These are phyloP conservation scores for Stegostoma tigrinum DNA, from an alignment of 2,113 vertebrate genomes.

Conservation along the genomic window DNA sequence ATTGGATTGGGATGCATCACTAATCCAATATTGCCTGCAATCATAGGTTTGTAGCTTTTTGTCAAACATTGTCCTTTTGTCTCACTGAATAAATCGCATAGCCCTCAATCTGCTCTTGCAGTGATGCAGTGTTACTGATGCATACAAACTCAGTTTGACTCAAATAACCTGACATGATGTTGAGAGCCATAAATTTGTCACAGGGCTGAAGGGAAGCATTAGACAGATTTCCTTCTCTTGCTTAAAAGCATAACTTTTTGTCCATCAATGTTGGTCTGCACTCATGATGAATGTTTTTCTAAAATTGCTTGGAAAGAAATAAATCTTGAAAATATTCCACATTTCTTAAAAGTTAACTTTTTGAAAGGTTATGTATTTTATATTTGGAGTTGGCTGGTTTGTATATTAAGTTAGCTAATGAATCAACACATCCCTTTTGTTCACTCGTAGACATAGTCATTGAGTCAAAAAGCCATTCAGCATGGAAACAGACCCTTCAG, in stretches of 20 bases:
- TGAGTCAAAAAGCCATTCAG: no score
- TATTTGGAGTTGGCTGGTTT: background rate
- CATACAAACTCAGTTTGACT: background rate
- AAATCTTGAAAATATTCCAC: background rate
- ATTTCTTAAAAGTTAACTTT: background rate
- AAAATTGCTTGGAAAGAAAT: background rate
- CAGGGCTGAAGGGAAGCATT: background rate
- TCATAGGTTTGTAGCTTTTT: background rate
- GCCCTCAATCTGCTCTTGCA: background rate
- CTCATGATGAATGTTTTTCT: background rate
- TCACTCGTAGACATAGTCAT: background rate
- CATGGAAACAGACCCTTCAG: no score
- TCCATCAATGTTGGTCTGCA: background rate
- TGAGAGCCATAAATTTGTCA: background rate
- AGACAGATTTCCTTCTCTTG: background rate
- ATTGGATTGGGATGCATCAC: background rate
- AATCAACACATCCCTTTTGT: background rate
- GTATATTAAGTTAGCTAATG: constrained; percentile 4
- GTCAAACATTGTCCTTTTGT: background rate
- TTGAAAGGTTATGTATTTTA: background rate
- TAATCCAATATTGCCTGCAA: background rate
- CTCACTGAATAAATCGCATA: background rate
- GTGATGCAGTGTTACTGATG: background rate
- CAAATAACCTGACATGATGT: background rate
- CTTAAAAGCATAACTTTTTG: background rate